Evolutionary conservation across 2,888 invertebrate genomes (phyloP).

Genomic region (Drosophila sordidula): DNA sequence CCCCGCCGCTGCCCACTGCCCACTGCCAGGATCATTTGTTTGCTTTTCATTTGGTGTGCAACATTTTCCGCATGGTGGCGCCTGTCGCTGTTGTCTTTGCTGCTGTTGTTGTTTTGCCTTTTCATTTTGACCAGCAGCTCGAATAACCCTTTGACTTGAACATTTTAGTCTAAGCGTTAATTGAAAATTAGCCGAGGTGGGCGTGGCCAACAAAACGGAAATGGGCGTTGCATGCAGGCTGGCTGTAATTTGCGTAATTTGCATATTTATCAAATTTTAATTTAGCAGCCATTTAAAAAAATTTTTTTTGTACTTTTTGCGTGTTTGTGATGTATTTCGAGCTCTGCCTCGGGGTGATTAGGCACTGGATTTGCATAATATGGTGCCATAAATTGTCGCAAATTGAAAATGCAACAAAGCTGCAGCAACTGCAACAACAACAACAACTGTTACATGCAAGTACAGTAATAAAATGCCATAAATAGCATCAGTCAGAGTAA

Average conservation of each 20-base stretch:
- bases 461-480: constrained; percentile 58
- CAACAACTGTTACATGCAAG: constrained; percentile 15
- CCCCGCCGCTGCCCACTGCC: background rate
- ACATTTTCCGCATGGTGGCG: constrained; percentile 59
- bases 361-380: constrained; percentile 75
- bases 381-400: constrained; percentile 67
- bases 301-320: constrained; percentile 1
- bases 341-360: constrained; percentile 53
- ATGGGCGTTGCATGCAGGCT: constrained; percentile 59
- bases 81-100: constrained; percentile 12
- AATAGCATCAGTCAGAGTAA: constrained; percentile 72
- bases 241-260: constrained; percentile 70
- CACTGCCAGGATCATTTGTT: background rate
- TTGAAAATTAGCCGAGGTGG: constrained; percentile 68
- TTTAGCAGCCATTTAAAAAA: constrained; percentile 43
- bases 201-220: constrained; percentile 58
- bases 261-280: constrained; percentile 77
- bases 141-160: constrained; percentile 48
- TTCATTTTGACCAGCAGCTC: constrained; percentile 22
- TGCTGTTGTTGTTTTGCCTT: constrained; percentile 1
- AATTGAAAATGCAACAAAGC: constrained; percentile 58
- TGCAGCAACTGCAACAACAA: constrained; percentile 14
- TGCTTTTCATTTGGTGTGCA: constrained; percentile 42
- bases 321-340: constrained; percentile 1
- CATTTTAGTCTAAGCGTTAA: constrained; percentile 60